A percentile compares a stretch with the other conserved stretches of the same genome.
Conservation (phyloP, 1,140 invertebrate genomes). For the Fragariocoptes setiger region DNA sequence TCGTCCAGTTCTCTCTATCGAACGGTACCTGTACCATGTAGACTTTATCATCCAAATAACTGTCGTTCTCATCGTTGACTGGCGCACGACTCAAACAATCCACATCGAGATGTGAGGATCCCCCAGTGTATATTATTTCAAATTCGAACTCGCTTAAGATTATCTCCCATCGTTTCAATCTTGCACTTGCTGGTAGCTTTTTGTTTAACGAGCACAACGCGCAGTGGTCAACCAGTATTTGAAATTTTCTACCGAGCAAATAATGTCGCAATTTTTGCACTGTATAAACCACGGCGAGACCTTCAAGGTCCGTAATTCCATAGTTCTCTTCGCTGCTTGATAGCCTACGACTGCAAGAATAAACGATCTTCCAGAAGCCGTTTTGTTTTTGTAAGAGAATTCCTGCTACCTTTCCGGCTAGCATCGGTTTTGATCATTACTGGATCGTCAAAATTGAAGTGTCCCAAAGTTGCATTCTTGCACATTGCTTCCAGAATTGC, state of each 20-base stretch:
- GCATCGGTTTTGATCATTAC: neutral
- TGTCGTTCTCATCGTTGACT: neutral
- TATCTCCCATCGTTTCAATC: slow-evolving; percentile 4
- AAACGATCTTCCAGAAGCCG: neutral
- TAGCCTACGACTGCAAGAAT: neutral
- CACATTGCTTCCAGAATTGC: neutral
- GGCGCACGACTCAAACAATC: slow-evolving; percentile 3
- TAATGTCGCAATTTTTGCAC: slow-evolving; percentile 21
- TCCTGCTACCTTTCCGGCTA: neutral
- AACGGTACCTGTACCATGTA: neutral
- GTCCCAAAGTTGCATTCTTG: neutral
- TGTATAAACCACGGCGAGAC: slow-evolving; percentile 19
- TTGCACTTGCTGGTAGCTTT: neutral
- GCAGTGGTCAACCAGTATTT: slow-evolving; percentile 19
- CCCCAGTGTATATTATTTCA: slow-evolving; percentile 5
- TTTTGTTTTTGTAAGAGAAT: neutral
- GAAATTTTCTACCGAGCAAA: slow-evolving; percentile 17
- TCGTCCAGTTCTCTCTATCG: neutral
- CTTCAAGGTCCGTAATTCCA: slow-evolving; percentile 22
- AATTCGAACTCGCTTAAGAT: slow-evolving; percentile 4
- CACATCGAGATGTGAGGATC: slow-evolving; percentile 3
- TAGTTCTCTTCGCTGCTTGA: slow-evolving; percentile 18
- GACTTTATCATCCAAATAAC: neutral
- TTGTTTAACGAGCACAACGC: slow-evolving; percentile 13
- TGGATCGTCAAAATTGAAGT: neutral